phyloP scores from a whole-genome alignment of 2,113 vertebrate genomes.

The Falco punctatus region DNA sequence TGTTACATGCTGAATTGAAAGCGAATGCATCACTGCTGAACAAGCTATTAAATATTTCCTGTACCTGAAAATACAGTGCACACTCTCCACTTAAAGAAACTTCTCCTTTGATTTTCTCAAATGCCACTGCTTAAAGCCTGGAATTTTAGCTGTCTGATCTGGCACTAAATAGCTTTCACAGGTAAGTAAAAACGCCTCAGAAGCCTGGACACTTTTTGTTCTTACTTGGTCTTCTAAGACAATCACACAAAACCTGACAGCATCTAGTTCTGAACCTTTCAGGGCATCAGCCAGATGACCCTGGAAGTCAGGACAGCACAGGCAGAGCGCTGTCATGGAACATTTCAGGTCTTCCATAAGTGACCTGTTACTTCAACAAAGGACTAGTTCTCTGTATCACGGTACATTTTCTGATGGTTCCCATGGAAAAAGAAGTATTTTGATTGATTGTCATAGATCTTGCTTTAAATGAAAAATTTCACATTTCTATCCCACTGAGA shows the following conservation, averaged over 20 bases:
- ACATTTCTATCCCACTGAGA: background rate
- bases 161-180: background rate
- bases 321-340: background rate
- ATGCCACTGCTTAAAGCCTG: background rate
- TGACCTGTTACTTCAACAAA: background rate
- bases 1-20: background rate
- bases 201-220: background rate
- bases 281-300: background rate
- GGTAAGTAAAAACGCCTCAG: background rate
- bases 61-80: background rate
- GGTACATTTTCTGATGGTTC: background rate
- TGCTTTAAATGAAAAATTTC: background rate
- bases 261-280: background rate
- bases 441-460: background rate
- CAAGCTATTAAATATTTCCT: background rate
- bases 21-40: background rate
- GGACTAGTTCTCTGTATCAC: background rate
- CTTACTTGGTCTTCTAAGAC: background rate
- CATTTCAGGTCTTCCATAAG: background rate
- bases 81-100: background rate
- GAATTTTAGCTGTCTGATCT: background rate
- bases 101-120: background rate
- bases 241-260: background rate
- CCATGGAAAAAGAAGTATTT: fast-evolving
- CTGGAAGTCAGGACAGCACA: background rate